Base-by-base conservation (phyloP, 2,888 invertebrate genomes). In the Drosophila antonietae region DNA sequence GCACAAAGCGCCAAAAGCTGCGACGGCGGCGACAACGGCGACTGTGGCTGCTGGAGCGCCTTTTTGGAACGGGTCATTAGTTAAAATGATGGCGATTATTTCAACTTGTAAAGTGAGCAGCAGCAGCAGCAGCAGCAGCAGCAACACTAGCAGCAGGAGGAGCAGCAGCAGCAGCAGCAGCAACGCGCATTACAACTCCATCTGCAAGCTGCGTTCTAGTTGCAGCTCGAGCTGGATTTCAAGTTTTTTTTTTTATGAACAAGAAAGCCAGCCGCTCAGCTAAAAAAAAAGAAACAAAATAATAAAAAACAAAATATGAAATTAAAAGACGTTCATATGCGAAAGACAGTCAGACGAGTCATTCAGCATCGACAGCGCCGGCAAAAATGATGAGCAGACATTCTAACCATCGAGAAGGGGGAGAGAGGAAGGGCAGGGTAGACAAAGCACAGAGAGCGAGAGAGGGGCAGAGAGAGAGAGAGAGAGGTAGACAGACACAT, bases 21-120 rank as follows among this genome's bases (percentile, higher is more conserved):
- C 28, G 46, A 14, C n/a, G n/a, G 51, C 43, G 43, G 2, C 18
- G 10, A 15, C 37, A 14, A 5, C 37, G 5, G 5, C 18, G 41
- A 3, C 49, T n/a, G 18, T 44, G 14, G 67, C 64, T 49, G 73
- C 58, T 74, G 55, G 67, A 71, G 78, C 76, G 73, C 68, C 69
- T 71, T 69, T 51, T 72, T 67, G 74, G 74, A 78, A 74, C 74
- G 75, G 78, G 88, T 89, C 88, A 88, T 88, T 88, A 88, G 88
- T 88, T 88, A 80, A 88, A 88, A 85, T 88, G 88, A 88, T 88
- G 89, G 85, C 89, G 88, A 87, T 83, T 88, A 88, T 89, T 89
- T 86, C 68, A 74, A 68, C 78, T 75, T 81, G 83, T 85, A 88
- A 84, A 80, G 69, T 60, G 62, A 71, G 78, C 69, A 70, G 67